Percentiles rank a stretch among this genome's conserved stretches.
phyloP scores from a whole-genome alignment of 2,797 vertebrate species.

The Phoebastria nigripes region DNA sequence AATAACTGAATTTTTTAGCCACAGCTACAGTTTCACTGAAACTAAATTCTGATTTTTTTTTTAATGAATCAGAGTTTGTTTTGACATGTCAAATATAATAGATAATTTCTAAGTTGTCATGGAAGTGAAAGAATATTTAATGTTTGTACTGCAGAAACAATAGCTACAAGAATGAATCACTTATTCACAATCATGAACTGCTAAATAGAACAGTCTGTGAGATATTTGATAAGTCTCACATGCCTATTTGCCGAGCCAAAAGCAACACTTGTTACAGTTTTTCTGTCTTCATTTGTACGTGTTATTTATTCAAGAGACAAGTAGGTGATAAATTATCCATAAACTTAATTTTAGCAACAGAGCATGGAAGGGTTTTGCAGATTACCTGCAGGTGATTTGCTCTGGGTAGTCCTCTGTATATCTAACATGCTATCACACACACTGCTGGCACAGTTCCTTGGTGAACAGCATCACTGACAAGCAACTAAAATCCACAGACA shows the following conservation, averaged over 20 bases:
- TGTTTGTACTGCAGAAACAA: constrained; percentile 47
- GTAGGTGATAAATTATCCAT: constrained; percentile 41
- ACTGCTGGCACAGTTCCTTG: neutral
- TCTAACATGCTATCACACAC: neutral
- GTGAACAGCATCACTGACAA: neutral
- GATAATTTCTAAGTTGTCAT: constrained; percentile 31
- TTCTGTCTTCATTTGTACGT: constrained; percentile 30
- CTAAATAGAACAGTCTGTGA: constrained; percentile 45
- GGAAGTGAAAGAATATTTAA: constrained; percentile 32
- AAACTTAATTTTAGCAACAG: neutral
- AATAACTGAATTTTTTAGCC: neutral
- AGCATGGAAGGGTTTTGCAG: neutral
- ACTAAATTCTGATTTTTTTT: neutral
- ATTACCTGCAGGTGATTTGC: neutral
- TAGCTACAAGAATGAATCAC: constrained; percentile 40
- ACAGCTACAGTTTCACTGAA: neutral
- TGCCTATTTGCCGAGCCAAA: constrained; percentile 43
- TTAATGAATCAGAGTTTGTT: neutral
- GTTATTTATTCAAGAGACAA: constrained; percentile 58
- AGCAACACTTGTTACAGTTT: constrained; percentile 35
- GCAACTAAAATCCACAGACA: neutral
- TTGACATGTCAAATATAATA: constrained; percentile 27
- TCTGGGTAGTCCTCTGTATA: neutral
- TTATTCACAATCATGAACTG: constrained; percentile 35
- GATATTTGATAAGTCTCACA: constrained; percentile 54